Base-by-base conservation (phyloP, 2,888 invertebrate species). In the Gymnoscelis rufifasciata region DNA sequence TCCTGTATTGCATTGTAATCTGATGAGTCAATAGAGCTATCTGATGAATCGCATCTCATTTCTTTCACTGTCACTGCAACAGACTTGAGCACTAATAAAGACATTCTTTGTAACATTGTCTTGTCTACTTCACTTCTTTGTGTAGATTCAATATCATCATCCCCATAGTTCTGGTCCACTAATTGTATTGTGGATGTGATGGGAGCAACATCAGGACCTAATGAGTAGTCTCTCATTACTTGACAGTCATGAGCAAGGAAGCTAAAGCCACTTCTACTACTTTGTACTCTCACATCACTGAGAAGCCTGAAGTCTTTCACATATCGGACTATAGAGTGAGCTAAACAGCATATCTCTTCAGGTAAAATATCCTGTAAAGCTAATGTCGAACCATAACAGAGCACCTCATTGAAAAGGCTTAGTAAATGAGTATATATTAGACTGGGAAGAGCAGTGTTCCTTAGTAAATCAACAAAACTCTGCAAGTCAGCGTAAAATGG, bases 11-110 rank as follows among this genome's bases (percentile, higher is more conserved):
- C 93, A 73, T 95, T 95, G 62, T 94, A 95, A 53, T 95, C 94
- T 33, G 94, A 94, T 0, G 95, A 95, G 56, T 94, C 95, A 33
- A 95, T 91, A 0, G 95, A 95, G 26, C 94, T 94, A 67, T 95
- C 95, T 6, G 94, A 93, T 11, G 95, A 95, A 74, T 96, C 96
- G 52, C 94, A 95, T 42, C 95, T 89, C 62, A 96, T 95, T 78
- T 96, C 96, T 71, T 96, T 96, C 0, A 96, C 95, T 0, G 95
- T 96, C 0, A 96, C 94, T 0, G 96, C 96, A 26, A 96, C 94
- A 15, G 95, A 95, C 83, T 97, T 97, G 2, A 97, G 80, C 39
- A 96, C 94, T 49, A 97, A 80, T n/a, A 97, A 79, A 1, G 95
- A 94, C 89, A 96, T 93, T 80, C 95, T 94, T 68, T 96, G 96